phyloP scores from a whole-genome alignment of 1,140 invertebrate species.

The Scaptodrosophila lebanonensis region DNA sequence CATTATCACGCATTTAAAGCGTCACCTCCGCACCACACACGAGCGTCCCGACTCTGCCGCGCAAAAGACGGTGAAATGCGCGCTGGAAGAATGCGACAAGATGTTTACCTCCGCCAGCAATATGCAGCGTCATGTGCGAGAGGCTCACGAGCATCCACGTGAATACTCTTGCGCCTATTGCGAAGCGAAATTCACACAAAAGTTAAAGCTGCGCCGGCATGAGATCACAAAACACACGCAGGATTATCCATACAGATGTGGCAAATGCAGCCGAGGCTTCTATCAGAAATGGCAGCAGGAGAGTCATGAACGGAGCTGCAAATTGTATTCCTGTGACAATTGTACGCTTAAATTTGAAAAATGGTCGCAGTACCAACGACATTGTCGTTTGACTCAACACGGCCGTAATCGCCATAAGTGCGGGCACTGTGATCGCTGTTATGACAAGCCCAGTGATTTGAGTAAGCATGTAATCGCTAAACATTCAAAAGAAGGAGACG shows the following conservation, averaged over 20 bases:
- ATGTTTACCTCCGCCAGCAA: constrained; percentile 55
- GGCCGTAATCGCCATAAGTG: constrained; percentile 48
- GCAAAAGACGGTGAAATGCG: constrained; percentile 54
- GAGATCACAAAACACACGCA: constrained; percentile 63
- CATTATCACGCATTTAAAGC: constrained; percentile 63
- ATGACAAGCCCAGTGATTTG: constrained; percentile 43
- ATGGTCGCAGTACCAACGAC: constrained; percentile 59
- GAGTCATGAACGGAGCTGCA: constrained; percentile 58
- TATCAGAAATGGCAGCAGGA: constrained; percentile 60
- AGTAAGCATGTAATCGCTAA: constrained; percentile 47
- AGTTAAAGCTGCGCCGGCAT: constrained; percentile 63
- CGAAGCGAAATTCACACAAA: constrained; percentile 61
- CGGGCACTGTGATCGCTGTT: constrained; percentile 45
- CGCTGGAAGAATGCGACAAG: constrained; percentile 49
- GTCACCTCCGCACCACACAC: constrained; percentile 64
- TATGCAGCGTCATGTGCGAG: constrained; percentile 63
- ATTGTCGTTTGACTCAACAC: constrained; percentile 59
- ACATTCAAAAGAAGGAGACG: constrained; percentile 21
- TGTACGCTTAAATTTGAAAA: constrained; percentile 58
- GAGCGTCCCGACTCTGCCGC: constrained; percentile 27
- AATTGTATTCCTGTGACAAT: constrained; percentile 42
- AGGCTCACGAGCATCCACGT: constrained; percentile 55
- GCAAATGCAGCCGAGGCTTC: constrained; percentile 61
- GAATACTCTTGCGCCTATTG: constrained; percentile 58
- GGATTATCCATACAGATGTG: constrained; percentile 55